Base-by-base conservation (phyloP, 2,888 invertebrate species). In the Tipula unca region DNA sequence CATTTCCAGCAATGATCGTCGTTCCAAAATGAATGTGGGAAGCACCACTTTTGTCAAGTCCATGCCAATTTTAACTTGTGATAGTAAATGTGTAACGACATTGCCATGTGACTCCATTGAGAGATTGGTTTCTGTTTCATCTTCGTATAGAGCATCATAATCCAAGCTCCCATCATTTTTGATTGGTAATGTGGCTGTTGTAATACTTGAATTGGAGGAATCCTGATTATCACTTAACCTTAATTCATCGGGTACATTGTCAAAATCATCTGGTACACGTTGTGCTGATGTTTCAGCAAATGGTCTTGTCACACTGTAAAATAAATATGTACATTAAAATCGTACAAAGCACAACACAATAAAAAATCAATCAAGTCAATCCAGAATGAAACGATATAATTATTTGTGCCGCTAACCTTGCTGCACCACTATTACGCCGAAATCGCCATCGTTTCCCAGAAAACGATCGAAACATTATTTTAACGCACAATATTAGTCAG, bases 51-150 rank as follows among this genome's bases (percentile, higher is more conserved):
- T 99, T 13, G 99, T 99, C 89, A 99, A 94, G 92, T 99, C 99
- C 99, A 99, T 99, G 87, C 99, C 99, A 89, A 99, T 98, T 91
- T 98, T 97, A 87, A 99, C 98, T 92, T 99, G 99, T 0, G 98
- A 98, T 88, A 99, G 92, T 85, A 99, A 94, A 91, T 99, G 99
- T 86, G 97, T 96, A 88, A 99, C 96, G 88, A 99, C 98, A 85
- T 98, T 98, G 85, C 99, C 99, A 91, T 99, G 99, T 89, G 95
- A 96, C 91, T 99, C 98, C 94, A 99, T 96, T 32, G 96, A 95
- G 90, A 98, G 95, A 89, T 96, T 96, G 89, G 95, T 95, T 90
- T 97, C 97, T 87, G 95, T 95, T 88, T 96, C 96, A 89, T 97
- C 97, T 90, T 98, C 98, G 91, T 98, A 98, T 86, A 98, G 91